Base-by-base conservation (phyloP, 30 jellyfish, hydroid and myxozoan species). In the Aurelia aurita region DNA sequence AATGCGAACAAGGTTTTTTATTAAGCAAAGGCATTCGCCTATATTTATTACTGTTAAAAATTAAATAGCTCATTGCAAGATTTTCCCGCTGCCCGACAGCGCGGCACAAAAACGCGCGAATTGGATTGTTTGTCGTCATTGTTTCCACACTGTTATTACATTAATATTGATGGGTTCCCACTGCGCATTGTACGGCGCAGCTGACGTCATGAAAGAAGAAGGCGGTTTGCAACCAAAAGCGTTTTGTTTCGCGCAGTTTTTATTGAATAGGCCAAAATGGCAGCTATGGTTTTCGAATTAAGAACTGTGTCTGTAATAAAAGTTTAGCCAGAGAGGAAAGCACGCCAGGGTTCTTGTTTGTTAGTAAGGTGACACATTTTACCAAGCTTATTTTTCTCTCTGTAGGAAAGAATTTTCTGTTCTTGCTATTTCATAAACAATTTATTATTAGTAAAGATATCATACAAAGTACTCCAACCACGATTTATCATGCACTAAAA, bases 181-280 rank as follows among this genome's bases (percentile, higher is more conserved):
- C 65, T 21, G 90, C 49, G 90, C 80, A 20, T 63, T 45, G 82
- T 60, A 0, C 47, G 10, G 27, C 25, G 78, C 75, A 62, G 60
- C 71, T 79, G 82, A 79, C 90, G 90, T 79, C 90, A 79, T 46
- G 77, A 79, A 79, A 15, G 82, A 53, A 79, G 65, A 9, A 46
- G 82, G 90, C 90, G 82, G 87, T 20, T 39, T 53, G 49, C 44
- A 64, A 58, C 72, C 18, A n/a, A 34, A 5, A 20, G 21, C 21
- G 47, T 65, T 19, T 63, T 79, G 82, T 43, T 65, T 55, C 29
- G 74, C 80, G 53, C 72, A 39, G 82, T 67, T 79, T 22, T 69
- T 32, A 63, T 69, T 69, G 47, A 14, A 57, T n/a, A 11, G 32
- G 69, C 28, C 27, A 15, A 25, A 49, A 10, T 46, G 55, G 3